Evolutionary conservation across 1,140 invertebrate genomes (phyloP).

Genomic region (Streblospio benedicti): DNA sequence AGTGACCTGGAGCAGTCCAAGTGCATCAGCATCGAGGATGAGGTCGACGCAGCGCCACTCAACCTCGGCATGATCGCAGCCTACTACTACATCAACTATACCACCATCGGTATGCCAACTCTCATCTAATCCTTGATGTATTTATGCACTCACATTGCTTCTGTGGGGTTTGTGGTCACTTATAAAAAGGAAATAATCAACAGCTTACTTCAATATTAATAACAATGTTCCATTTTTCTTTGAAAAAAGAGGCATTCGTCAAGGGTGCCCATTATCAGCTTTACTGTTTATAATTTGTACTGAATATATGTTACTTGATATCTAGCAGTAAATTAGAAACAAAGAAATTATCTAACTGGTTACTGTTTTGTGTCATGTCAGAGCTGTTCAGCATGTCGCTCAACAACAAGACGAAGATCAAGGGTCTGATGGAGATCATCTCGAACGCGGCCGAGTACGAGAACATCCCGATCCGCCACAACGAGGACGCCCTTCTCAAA

Average conservation of each 20-base stretch:
- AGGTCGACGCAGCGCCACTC: conserved; percentile 89
- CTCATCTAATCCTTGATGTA: background rate
- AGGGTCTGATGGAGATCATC: conserved; percentile 94
- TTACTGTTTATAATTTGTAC: no score
- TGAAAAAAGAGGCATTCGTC: no score
- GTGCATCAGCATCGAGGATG: conserved; percentile 95
- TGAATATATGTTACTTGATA: no score
- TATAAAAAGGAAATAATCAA: no score
- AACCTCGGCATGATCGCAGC: conserved; percentile 99
- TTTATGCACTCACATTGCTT: no score
- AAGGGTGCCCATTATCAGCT: no score
- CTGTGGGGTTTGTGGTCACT: no score
- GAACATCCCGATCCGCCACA: conserved; percentile 83
- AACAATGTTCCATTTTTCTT: no score
- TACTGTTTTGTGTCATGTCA: conserved; percentile 44
- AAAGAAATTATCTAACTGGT: no score
- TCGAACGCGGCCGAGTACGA: conserved; percentile 95
- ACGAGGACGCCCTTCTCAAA: conserved; percentile 81
- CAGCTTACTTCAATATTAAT: no score
- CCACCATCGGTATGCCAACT: conserved; percentile 77
- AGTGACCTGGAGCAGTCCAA: conserved; percentile 94
- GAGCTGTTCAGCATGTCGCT: conserved; percentile 95
- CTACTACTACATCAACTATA: conserved; percentile 99
- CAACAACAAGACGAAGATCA: conserved; percentile 93
- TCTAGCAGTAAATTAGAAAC: no score